Conservation (phyloP, 2,113 vertebrate genomes). For the Bettongia penicillata region DNA sequence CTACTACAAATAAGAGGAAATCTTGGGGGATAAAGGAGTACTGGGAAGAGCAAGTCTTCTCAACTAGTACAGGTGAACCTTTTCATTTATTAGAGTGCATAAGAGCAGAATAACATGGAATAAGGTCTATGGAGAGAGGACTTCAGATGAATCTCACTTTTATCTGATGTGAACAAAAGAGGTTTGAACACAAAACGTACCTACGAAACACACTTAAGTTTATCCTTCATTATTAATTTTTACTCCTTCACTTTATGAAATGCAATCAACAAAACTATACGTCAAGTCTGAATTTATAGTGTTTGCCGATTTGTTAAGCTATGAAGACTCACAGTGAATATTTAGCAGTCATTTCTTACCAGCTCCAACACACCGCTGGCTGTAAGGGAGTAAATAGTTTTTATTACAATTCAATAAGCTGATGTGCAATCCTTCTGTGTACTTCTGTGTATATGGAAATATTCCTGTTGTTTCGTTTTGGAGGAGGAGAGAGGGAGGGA, state of each 20-base stretch:
- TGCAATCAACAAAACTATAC: neutral
- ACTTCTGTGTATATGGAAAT: neutral
- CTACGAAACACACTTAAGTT: neutral
- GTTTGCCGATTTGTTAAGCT: neutral
- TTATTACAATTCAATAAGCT: neutral
- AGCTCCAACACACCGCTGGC: neutral
- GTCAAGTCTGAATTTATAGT: neutral
- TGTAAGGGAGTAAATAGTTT: neutral
- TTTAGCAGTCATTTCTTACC: neutral
- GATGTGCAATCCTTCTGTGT: neutral
- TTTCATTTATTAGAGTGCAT: neutral
- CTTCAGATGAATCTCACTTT: neutral
- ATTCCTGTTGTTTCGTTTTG: neutral
- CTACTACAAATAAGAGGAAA: neutral
- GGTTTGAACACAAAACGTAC: neutral
- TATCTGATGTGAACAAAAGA: neutral
- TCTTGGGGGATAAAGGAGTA: neutral
- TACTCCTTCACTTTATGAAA: neutral
- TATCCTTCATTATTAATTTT: neutral
- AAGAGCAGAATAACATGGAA: neutral
- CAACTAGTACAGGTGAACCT: neutral
- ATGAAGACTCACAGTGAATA: neutral
- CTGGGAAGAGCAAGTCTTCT: neutral
- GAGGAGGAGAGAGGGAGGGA: too few species aligned
- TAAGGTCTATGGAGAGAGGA: neutral